phyloP scores from a whole-genome alignment of 1,140 invertebrate species.

The Euura saliciscinereae region DNA sequence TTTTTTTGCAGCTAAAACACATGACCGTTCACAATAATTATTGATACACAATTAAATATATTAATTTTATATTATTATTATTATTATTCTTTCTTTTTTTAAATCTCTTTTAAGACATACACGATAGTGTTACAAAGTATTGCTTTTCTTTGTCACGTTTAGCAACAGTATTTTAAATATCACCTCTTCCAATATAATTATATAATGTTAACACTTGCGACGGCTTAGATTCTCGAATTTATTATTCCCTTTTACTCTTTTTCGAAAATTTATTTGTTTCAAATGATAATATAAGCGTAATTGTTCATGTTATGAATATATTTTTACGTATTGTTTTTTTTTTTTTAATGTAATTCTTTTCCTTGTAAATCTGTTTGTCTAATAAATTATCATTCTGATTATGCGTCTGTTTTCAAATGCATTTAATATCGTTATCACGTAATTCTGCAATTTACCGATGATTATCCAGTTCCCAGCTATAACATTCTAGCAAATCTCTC shows the following conservation, averaged over 20 bases:
- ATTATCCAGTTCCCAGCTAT: background rate
- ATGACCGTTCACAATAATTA: slow-evolving; percentile 7
- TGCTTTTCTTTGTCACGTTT: slow-evolving; percentile 50
- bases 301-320: background rate
- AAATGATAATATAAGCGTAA: slow-evolving; percentile 4
- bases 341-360: background rate
- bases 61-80: slow-evolving; percentile 16
- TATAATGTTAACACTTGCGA: slow-evolving; percentile 3
- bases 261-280: background rate
- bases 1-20: background rate
- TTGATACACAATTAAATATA: slow-evolving; percentile 33
- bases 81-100: slow-evolving; percentile 10
- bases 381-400: slow-evolving; percentile 1
- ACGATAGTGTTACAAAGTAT: slow-evolving; percentile 54
- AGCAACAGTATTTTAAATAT: slow-evolving; percentile 7
- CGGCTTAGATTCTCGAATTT: slow-evolving; percentile 2
- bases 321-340: background rate
- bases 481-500: background rate
- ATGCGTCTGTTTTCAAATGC: background rate
- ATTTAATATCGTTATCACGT: background rate
- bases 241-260: background rate
- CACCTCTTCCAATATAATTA: slow-evolving; percentile 4
- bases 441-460: background rate
- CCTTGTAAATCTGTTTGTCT: background rate
- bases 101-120: slow-evolving; percentile 31